Evolutionary conservation across 2,113 vertebrate species (phyloP), one percentile per base, ranked within the genome.

Genomic region (Ceyx cyanopectus): DNA sequence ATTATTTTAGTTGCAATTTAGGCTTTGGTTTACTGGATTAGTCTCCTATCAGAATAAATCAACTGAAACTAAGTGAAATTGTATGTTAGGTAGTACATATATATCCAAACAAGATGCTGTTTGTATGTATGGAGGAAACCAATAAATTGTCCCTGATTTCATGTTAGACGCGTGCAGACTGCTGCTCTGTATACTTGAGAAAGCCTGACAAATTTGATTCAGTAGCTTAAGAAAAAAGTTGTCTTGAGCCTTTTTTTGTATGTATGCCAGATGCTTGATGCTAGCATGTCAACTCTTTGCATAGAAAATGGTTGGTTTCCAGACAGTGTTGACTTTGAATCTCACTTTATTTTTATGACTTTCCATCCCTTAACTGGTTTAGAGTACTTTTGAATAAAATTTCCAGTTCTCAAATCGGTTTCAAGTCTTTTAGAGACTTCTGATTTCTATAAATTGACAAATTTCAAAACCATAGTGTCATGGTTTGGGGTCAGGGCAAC

Each of bases 1-100:
- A 72, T 63, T 90, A 24, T 80, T 90, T 84, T 92, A 78, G 70
- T 89, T 89, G 61, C 53, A 53, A 21, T 61, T 70, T 82, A 72
- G 34, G 10, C 34, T 65, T 3, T 66, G 22, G 8, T 68, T 72
- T 92, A 57, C 46, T 77, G 51, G 61, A 78, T 84, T 93, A 61
- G n/a, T 40, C 48, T 78, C 13, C 32, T 74, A 11, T 67, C 26
- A 70, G 20, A 86, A 61, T 70, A 37, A 83, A 70, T 6, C 24
- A 81, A 43, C 22, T 63, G 45, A 65, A 72, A 80, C 72, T 15
- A 79, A 75, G 16, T 65, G 40, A 69, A 66, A 67, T 41, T 70
- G 7, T 70, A 43, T 16, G 5, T 9, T 45, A 34, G n/a, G 29
- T 3, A 6, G 34, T 75, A 51, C 30, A 70, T 20, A 23, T 78